Percentiles rank a stretch among this genome's conserved stretches.
These are phyloP conservation scores for Romanogobio albipinnatus DNA, from an alignment of 2,113 vertebrate genomes.

Conservation along the genomic window DNA sequence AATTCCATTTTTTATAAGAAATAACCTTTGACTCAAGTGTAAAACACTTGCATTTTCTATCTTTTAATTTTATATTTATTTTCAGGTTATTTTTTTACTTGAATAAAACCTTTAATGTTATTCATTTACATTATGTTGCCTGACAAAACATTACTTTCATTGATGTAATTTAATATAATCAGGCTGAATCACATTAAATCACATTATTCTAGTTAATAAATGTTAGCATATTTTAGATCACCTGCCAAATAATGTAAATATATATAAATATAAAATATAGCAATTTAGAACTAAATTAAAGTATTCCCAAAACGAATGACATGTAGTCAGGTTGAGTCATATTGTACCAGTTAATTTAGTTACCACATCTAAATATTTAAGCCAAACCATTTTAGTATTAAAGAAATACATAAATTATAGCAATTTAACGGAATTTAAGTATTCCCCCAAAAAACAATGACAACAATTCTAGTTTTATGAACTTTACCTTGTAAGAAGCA, in stretches of 20 bases:
- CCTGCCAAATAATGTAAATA: background rate
- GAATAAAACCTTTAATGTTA: background rate
- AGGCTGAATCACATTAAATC: background rate
- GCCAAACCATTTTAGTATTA: background rate
- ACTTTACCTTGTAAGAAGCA: constrained; percentile 81
- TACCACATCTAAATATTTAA: too few species aligned
- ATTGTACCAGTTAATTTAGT: too few species aligned
- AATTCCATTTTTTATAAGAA: background rate
- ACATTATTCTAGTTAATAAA: background rate
- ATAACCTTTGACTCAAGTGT: background rate
- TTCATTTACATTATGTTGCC: background rate
- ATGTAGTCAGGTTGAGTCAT: background rate
- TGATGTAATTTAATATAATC: background rate
- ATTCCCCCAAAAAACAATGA: background rate
- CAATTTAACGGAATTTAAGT: background rate
- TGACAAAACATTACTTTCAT: background rate
- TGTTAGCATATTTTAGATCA: background rate
- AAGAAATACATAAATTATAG: background rate
- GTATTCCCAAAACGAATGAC: too few species aligned
- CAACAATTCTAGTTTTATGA: background rate
- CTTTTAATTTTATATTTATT: background rate
- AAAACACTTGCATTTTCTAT: background rate
- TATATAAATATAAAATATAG: background rate
- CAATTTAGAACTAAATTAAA: too few species aligned
- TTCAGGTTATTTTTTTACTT: background rate